These are phyloP conservation scores for Rutilus rutilus DNA, from an alignment of 2,113 vertebrate genomes.

Conservation along the genomic window DNA sequence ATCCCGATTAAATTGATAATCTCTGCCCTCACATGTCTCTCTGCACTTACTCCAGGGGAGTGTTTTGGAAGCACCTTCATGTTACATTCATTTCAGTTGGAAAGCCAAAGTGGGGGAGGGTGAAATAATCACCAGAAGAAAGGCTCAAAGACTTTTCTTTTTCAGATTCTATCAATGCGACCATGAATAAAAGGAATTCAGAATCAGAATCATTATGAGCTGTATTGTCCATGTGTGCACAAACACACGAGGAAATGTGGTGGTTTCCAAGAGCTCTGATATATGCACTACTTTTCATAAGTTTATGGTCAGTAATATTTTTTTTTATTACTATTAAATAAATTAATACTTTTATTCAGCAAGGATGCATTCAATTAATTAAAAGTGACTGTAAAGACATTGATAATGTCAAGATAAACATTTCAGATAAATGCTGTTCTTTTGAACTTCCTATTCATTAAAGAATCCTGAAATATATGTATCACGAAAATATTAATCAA, in stretches of 20 bases:
- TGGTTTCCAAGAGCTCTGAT: background rate
- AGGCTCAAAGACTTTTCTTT: background rate
- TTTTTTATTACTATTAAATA: background rate
- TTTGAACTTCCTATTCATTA: too few species aligned
- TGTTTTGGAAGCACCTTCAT: background rate
- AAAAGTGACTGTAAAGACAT: background rate
- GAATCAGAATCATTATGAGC: background rate
- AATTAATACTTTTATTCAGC: background rate
- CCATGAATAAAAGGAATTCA: background rate
- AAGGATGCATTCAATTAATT: background rate
- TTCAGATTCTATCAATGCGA: background rate
- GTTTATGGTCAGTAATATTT: background rate
- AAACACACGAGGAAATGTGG: background rate
- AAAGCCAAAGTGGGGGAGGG: background rate
- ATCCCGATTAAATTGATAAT: constrained; percentile 36
- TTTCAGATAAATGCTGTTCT: background rate
- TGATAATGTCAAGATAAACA: background rate
- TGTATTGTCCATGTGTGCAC: background rate
- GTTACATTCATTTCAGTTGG: background rate
- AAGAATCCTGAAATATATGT: too few species aligned
- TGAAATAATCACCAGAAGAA: background rate
- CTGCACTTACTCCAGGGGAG: constrained; percentile 15
- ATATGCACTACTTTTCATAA: background rate
- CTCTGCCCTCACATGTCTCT: constrained; percentile 2
- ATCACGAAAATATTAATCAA: too few species aligned